These are phyloP conservation scores for Python bivittatus DNA, from an alignment of 2,113 vertebrate species.

Conservation along the genomic window DNA sequence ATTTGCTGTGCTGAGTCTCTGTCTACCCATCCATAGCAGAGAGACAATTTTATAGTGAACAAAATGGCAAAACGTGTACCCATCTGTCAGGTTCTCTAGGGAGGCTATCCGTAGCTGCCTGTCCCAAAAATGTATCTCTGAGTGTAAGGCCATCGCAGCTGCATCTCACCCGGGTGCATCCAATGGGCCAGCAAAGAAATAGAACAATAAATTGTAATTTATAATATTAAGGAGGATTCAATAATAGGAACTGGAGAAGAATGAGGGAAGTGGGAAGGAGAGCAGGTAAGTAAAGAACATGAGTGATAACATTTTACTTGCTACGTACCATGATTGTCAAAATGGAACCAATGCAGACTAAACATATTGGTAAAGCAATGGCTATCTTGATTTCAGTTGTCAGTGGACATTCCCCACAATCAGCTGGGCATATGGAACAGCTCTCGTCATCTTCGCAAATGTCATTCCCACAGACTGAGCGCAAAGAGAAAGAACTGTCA, in stretches of 20 bases:
- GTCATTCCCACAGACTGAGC: constrained; percentile 79
- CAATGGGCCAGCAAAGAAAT: not conserved
- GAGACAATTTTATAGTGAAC: not conserved
- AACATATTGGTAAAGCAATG: constrained; percentile 75
- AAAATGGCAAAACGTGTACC: not conserved
- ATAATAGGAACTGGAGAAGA: not conserved
- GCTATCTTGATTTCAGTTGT: constrained; percentile 64
- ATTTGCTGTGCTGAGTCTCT: not conserved
- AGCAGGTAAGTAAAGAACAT: not conserved
- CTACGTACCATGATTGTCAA: constrained; percentile 74
- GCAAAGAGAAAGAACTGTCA: constrained; percentile 14
- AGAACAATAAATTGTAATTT: not conserved
- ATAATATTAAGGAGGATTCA: constrained; percentile 15
- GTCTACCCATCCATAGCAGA: not conserved
- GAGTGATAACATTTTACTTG: not conserved
- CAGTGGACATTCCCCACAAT: constrained; percentile 81
- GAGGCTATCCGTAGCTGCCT: not conserved
- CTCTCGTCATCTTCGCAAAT: constrained; percentile 79
- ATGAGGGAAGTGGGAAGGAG: not conserved
- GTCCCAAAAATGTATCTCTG: not conserved
- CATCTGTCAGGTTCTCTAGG: not conserved
- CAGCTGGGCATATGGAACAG: constrained; percentile 79
- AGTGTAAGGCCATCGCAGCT: not conserved
- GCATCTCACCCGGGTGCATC: not conserved
- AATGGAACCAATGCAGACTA: constrained; percentile 75